Percentiles rank a stretch among this genome's conserved stretches.
These are phyloP conservation scores for Halcyon senegalensis DNA, from an alignment of 2,113 vertebrate species.

Conservation along the genomic window DNA sequence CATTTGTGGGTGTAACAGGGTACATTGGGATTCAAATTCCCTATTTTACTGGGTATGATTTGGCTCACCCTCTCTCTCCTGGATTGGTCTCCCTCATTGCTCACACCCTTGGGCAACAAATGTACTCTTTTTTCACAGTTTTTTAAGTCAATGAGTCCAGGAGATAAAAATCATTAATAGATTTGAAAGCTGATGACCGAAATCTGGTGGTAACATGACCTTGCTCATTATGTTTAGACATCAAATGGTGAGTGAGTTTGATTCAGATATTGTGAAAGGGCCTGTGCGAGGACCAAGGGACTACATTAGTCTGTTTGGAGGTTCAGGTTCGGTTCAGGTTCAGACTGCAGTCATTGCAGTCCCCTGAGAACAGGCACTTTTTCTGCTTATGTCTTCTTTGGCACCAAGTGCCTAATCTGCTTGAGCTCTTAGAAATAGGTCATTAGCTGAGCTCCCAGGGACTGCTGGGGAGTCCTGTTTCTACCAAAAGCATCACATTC, in stretches of 20 bases:
- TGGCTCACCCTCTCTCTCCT: background rate
- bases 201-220: fast-evolving
- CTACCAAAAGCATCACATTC: background rate
- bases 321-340: background rate
- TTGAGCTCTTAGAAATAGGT: background rate
- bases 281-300: background rate
- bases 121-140: background rate
- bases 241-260: background rate
- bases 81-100: background rate
- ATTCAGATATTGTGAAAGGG: background rate
- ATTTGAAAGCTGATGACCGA: background rate
- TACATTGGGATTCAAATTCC: background rate
- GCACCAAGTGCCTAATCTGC: background rate
- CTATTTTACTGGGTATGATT: background rate
- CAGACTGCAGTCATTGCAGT: background rate
- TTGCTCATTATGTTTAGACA: background rate
- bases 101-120: background rate
- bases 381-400: background rate
- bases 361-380: background rate
- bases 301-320: background rate
- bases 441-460: background rate
- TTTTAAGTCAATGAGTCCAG: background rate
- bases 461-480: background rate
- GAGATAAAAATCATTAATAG: background rate
- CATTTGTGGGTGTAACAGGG: background rate